Evolutionary conservation across 37 sponge, comb jelly and placozoan genomes (phyloP), one percentile per base, ranked within the genome.

Genomic region (Tethya wilhelma): DNA sequence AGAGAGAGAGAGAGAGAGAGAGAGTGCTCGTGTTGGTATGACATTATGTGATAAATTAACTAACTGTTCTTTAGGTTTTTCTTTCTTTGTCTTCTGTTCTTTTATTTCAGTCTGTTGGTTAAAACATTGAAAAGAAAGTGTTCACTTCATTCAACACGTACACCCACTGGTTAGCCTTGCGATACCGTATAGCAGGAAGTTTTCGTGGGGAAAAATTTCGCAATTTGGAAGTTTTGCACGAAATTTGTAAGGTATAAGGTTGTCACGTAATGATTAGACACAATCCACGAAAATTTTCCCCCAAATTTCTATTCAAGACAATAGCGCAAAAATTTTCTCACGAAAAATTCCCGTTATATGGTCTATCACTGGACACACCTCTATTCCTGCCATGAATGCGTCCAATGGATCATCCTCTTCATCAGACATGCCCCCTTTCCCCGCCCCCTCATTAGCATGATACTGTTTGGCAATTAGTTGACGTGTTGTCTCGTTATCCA

Each of bases 311-410:
- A n/a, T n/a, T n/a, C n/a, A n/a, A n/a, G n/a, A 33, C 2, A 33
- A 22, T 22, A 49, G 14, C 9, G 9, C 53, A 49, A 49, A 19
- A 49, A 14, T 9, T 49, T 49, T 49, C 14, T 14, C 63, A 12
- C 28, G 28, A 26, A 72, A 20, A 72, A 72, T 44, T 45, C 29
- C 9, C 20, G 31, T 58, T 57, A 33, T 36, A 34, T 59, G 4
- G 31, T 74, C 19, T 1, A 43, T 75, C 19, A 12, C 29, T 71
- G 36, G 63, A 38, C 67, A 20, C 60, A 84, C 92, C 92, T 93
- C 90, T 37, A 98, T 89, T n/a, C 81, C 86, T 29, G 96, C 91
- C 99, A 98, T 98, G 82, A 98, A 98, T 44, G 99, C 96, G 57
- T 98, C 99, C 75, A 98, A 60, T 17, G 99, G 94, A 49, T 98